phyloP scores from a whole-genome alignment of 2,113 vertebrate genomes.

The Chaetorhynchus papuensis region DNA sequence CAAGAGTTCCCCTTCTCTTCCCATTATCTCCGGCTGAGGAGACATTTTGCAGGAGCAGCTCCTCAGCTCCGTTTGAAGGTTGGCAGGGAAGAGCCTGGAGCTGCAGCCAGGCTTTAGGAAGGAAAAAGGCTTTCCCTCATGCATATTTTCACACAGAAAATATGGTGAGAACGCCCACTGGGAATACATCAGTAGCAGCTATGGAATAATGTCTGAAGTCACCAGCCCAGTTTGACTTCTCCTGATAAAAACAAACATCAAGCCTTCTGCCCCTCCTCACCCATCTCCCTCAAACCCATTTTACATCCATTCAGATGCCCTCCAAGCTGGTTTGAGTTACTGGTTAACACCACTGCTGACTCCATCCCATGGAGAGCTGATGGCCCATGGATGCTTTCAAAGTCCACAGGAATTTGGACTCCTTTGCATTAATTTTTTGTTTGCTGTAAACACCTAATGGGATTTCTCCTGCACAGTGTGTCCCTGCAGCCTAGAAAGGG shows the following conservation, averaged over 20 bases:
- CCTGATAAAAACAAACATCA: neutral
- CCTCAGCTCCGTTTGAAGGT: neutral
- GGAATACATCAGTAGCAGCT: neutral
- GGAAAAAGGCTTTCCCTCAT: neutral
- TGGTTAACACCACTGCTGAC: neutral
- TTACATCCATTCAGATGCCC: neutral
- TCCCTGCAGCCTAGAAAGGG: neutral
- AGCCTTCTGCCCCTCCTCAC: neutral
- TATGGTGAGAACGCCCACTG: neutral
- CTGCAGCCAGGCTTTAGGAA: neutral
- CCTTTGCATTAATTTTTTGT: neutral
- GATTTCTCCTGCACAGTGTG: neutral
- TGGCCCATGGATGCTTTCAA: neutral
- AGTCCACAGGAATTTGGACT: neutral
- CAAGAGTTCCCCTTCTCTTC: neutral
- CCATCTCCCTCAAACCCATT: neutral
- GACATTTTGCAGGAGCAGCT: slow-evolving; percentile 7
- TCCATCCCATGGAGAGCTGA: neutral
- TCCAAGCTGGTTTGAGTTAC: neutral
- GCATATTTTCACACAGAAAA: neutral
- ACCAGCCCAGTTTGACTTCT: neutral
- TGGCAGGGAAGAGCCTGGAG: neutral
- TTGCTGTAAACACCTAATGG: neutral
- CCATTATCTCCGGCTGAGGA: neutral
- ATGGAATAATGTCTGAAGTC: neutral